Conservation (phyloP, 2,797 vertebrate species). For the Xerus rutilus region DNA sequence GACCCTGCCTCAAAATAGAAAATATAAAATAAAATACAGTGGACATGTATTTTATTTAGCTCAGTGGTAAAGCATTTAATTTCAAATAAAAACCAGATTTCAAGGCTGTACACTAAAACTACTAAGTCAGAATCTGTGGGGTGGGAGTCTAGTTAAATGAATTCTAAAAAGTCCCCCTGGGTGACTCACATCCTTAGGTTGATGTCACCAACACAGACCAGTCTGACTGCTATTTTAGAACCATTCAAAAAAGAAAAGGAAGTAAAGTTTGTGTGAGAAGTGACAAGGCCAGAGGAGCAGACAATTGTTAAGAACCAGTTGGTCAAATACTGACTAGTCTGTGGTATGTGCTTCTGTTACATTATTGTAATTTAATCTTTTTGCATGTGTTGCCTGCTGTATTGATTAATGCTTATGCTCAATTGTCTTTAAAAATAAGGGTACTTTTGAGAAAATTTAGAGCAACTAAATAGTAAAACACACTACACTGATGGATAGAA, state of each 20-base stretch:
- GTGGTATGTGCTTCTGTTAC: not conserved
- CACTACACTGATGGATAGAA: not conserved
- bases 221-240: not conserved
- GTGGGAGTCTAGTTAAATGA: not conserved
- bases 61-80: no score
- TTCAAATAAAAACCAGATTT: not conserved
- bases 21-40: no score
- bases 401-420: not conserved
- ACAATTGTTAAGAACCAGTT: not conserved
- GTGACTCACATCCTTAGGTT: no score
- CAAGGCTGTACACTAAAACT: not conserved
- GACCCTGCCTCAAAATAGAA: no score
- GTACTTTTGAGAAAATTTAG: slow-evolving; percentile 37
- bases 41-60: no score
- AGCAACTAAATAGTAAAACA: not conserved
- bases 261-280: not conserved
- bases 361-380: not conserved
- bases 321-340: not conserved
- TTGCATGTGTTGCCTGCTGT: not conserved
- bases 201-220: not conserved
- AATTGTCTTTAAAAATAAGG: not conserved
- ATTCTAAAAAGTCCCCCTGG: not conserved
- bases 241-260: not conserved
- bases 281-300: not conserved
- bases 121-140: not conserved